phyloP scores from a whole-genome alignment of 1,140 invertebrate species.

The Antheraea mylitta region DNA sequence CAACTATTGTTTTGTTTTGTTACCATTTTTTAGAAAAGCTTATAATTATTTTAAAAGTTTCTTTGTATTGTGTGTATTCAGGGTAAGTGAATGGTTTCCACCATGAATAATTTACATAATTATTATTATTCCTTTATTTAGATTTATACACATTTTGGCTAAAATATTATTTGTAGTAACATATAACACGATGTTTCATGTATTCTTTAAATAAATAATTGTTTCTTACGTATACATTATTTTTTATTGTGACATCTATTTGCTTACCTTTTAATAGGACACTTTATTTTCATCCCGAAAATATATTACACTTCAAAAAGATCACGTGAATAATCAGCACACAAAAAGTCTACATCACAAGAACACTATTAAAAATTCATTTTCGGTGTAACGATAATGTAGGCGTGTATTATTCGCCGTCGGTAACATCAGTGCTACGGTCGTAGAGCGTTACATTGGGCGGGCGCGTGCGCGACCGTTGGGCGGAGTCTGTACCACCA shows the following conservation, averaged over 20 bases:
- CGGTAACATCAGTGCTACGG: conserved; percentile 38
- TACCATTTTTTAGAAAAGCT: too few species aligned
- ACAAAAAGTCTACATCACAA: conserved; percentile 36
- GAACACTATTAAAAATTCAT: conserved; percentile 68
- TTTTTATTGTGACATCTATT: background rate
- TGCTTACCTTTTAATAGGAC: background rate
- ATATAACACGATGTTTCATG: background rate
- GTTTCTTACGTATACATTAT: background rate
- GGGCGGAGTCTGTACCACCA: conserved; percentile 56
- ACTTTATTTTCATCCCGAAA: background rate
- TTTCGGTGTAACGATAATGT: conserved; percentile 71
- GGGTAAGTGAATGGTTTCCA: too few species aligned
- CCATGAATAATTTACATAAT: too few species aligned
- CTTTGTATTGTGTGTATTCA: too few species aligned
- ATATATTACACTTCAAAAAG: background rate
- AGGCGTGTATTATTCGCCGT: conserved; percentile 66
- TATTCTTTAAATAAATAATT: background rate
- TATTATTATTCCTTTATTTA: background rate
- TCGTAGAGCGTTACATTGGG: conserved; percentile 26
- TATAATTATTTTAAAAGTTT: background rate
- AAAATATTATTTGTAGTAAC: background rate
- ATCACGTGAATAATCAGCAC: conserved; percentile 4
- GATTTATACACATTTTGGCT: background rate
- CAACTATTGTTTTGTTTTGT: background rate
- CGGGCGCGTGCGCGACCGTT: conserved; percentile 63